Conservation (phyloP, 2,888 invertebrate genomes). For the Spialia ferax region DNA sequence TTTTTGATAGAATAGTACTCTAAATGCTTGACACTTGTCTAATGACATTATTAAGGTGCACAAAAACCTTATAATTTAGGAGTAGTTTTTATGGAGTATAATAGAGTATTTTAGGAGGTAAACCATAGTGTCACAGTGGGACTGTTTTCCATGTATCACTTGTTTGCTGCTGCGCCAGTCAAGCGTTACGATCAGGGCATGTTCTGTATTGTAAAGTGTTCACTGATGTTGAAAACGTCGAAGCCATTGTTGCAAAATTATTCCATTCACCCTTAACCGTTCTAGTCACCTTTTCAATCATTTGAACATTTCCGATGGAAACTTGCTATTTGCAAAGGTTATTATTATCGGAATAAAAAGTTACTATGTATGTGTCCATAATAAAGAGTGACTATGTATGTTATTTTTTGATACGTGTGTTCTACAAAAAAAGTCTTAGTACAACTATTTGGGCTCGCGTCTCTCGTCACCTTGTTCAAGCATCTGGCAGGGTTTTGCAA, state of each 20-base stretch:
- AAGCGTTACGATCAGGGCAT: constrained; percentile 4
- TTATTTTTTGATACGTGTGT: too few species aligned
- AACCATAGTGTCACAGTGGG: neutral
- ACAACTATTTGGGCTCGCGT: neutral
- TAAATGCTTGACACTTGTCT: too few species aligned
- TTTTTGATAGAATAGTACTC: too few species aligned
- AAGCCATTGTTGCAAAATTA: constrained; percentile 9
- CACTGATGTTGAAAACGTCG: neutral
- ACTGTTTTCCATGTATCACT: neutral
- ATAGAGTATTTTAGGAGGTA: neutral
- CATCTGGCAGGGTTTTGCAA: constrained; percentile 68
- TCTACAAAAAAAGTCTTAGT: too few species aligned
- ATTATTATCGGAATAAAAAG: neutral
- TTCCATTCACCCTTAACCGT: neutral
- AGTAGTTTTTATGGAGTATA: too few species aligned
- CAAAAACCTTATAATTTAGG: too few species aligned
- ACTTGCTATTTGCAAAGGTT: neutral
- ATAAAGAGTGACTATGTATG: too few species aligned
- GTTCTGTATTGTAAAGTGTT: constrained; percentile 1
- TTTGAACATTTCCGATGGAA: neutral
- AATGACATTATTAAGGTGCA: too few species aligned
- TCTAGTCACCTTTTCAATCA: neutral
- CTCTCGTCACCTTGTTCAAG: constrained; percentile 35
- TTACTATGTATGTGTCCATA: too few species aligned
- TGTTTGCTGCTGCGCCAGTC: neutral